These are phyloP conservation scores for Neoniphon sammara DNA, from an alignment of 2,797 vertebrate species.

Conservation along the genomic window DNA sequence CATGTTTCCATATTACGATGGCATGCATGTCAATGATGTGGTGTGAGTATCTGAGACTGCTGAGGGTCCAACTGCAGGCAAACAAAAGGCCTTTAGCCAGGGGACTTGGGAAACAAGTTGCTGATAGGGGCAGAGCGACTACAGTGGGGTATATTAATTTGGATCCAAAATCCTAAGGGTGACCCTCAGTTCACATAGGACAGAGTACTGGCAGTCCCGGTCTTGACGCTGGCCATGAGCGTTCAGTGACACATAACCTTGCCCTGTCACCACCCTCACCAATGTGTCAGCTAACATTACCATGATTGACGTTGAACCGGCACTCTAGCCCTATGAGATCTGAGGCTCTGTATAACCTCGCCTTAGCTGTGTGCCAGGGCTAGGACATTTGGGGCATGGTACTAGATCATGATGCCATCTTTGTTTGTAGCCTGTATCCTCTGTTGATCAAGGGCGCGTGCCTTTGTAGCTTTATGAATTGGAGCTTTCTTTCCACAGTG, in stretches of 20 bases:
- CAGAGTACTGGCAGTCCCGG: conserved; percentile 75
- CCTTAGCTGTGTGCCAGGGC: conserved; percentile 74
- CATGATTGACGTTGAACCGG: conserved; percentile 83
- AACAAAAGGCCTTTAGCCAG: conserved; percentile 46
- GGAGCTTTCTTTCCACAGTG: conserved; percentile 10
- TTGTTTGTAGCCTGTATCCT: conserved; percentile 65
- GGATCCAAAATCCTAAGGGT: conserved; percentile 70
- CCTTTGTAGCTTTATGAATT: conserved; percentile 62
- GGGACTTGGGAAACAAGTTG: conserved; percentile 51
- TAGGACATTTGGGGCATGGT: conserved; percentile 76
- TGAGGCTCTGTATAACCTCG: conserved; percentile 83
- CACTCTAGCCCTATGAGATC: conserved; percentile 75
- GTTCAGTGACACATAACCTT: conserved; percentile 85
- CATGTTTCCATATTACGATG: conserved; percentile 24
- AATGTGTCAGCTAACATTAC: conserved; percentile 82
- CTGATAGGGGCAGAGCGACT: conserved; percentile 58
- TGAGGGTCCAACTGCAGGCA: conserved; percentile 48
- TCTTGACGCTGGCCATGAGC: conserved; percentile 77
- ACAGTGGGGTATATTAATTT: conserved; percentile 70
- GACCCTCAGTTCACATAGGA: conserved; percentile 69
- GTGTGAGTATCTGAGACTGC: conserved; percentile 31
- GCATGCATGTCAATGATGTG: conserved; percentile 13
- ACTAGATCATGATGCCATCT: conserved; percentile 70
- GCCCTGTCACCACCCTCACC: conserved; percentile 86
- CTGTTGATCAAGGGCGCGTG: conserved; percentile 68